Percentiles rank a stretch among this genome's conserved stretches.
These are phyloP conservation scores for Eurystomus glaucurus DNA, from an alignment of 2,797 vertebrate genomes.

Conservation along the genomic window DNA sequence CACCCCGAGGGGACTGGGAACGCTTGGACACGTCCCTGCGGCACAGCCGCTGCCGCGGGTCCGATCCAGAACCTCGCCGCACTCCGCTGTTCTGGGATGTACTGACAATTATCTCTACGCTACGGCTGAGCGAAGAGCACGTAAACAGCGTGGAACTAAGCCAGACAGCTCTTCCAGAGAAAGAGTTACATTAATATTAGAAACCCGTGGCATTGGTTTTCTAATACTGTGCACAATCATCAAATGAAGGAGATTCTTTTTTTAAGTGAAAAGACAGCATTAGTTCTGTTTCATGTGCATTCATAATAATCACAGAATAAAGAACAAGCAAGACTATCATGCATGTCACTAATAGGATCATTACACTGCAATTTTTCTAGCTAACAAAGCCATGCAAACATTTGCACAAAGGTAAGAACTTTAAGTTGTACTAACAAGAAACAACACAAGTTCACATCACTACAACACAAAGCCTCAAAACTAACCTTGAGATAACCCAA, in stretches of 20 bases:
- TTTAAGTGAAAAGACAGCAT: not conserved
- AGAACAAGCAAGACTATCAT: not conserved
- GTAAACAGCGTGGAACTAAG: not conserved
- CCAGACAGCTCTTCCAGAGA: not conserved
- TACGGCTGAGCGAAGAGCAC: not conserved
- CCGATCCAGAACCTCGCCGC: constrained; percentile 4
- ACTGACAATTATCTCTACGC: constrained; percentile 22
- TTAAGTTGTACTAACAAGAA: not conserved
- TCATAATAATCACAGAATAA: not conserved
- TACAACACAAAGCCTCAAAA: not conserved
- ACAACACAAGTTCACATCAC: not conserved
- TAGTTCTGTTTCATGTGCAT: not conserved
- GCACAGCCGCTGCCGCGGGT: constrained; percentile 63
- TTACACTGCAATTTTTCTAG: not conserved
- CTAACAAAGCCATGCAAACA: not conserved
- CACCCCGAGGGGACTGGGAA: not conserved
- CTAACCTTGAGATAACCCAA: not conserved
- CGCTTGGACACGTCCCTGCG: not conserved
- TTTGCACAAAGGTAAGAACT: not conserved
- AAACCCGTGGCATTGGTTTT: not conserved
- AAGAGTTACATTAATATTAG: not conserved
- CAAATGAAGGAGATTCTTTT: not conserved
- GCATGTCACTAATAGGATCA: not conserved
- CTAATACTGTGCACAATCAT: not conserved
- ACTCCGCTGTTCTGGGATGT: constrained; percentile 13